Base-by-base conservation (phyloP, 2,113 vertebrate genomes). In the Hippocampus abdominalis region DNA sequence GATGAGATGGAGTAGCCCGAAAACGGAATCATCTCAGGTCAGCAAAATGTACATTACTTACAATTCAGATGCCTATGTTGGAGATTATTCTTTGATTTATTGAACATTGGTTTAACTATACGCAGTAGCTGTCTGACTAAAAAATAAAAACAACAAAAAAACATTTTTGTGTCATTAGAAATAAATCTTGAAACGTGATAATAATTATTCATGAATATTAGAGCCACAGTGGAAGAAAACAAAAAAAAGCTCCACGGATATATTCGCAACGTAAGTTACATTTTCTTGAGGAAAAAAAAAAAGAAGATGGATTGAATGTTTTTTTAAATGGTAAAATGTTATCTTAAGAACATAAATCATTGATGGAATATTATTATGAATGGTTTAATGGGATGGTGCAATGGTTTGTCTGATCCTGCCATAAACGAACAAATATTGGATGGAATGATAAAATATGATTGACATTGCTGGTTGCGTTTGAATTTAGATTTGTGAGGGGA, bases 1-100 rank as follows among this genome's bases (percentile, higher is more conserved):
- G 16, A 70, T 39, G 48, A 51, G 62, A 77, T 66, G 60, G 56
- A 57, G 25, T 67, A 71, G 69, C 68, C 66, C 70, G 54, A 18
- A 71, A 82, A 72, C 21, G 62, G 9, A 82, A 70, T 61, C 76
- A 83, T 88, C 89, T 89, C 86, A 90, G 87, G 87, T 86, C 75
- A 82, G 76, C 73, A 84, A 72, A 56, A 67, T 64, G 77, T 63
- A 74, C 74, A 67, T 63, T 40, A 51, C 46, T 20, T 32, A 36
- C 75, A 63, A 66, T 73, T 72, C 25, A 49, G 18, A 66, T 71
- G 51, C 77, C 64, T 71, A 20, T 72, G 11, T 42, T 7, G 48
- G 74, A 70, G 21, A 1, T 69, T 78, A 62, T 13, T 44, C 23
- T 18, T 73, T 74, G 74, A 25, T 63, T 62, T 4, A n/a, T 72